phyloP scores from a whole-genome alignment of 1,140 invertebrate species.

The Protaetia brevitarsis region DNA sequence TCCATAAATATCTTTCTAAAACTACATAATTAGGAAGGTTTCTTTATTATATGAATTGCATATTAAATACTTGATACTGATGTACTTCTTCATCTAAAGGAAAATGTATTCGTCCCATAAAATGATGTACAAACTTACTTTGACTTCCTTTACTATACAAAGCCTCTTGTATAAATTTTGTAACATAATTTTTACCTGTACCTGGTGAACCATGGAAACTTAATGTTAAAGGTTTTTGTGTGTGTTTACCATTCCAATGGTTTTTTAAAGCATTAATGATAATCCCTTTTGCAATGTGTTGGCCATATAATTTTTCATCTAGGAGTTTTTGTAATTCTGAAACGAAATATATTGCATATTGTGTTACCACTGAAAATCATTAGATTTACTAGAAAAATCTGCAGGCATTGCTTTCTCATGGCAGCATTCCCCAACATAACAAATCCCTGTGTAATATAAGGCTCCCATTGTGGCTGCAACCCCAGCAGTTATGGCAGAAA shows the following conservation, averaged over 20 bases:
- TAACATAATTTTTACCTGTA: slow-evolving; percentile 84
- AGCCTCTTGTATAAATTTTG: slow-evolving; percentile 74
- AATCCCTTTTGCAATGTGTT: slow-evolving; percentile 61
- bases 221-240: slow-evolving; percentile 67
- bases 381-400: slow-evolving; percentile 39
- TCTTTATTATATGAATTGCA: slow-evolving; percentile 31
- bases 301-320: slow-evolving; percentile 57
- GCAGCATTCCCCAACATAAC: slow-evolving; percentile 51
- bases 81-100: slow-evolving; percentile 51
- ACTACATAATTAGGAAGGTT: slow-evolving; percentile 8
- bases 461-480: not conserved
- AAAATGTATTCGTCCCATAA: slow-evolving; percentile 78
- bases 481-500: not conserved
- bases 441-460: slow-evolving; percentile 30
- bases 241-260: slow-evolving; percentile 49
- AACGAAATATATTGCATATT: slow-evolving; percentile 25
- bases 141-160: slow-evolving; percentile 70
- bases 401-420: slow-evolving; percentile 46
- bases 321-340: slow-evolving; percentile 46
- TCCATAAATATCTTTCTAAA: slow-evolving; percentile 56
- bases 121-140: slow-evolving; percentile 79
- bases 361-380: slow-evolving; percentile 5
- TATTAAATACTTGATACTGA: slow-evolving; percentile 58
- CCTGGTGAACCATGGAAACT: slow-evolving; percentile 81
- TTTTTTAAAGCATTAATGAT: slow-evolving; percentile 56